Conservation (phyloP, 2,113 vertebrate genomes). For the Baryphthengus martii region DNA sequence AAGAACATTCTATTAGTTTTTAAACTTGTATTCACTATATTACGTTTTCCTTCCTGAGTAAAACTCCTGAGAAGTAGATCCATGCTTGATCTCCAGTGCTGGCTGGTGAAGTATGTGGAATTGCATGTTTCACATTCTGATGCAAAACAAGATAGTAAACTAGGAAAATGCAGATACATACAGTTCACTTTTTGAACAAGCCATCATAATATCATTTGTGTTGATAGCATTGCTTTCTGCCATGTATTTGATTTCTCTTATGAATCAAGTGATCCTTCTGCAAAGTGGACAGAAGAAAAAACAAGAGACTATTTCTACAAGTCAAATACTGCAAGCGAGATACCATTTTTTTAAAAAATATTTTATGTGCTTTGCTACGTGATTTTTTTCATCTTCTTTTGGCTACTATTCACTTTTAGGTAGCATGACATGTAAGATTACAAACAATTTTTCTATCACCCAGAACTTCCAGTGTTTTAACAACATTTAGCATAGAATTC, state of each 20-base stretch:
- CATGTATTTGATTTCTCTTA: neutral
- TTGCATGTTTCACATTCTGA: neutral
- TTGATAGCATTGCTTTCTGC: neutral
- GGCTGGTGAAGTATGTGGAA: neutral
- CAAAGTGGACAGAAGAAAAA: neutral
- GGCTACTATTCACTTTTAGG: neutral
- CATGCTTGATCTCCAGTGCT: neutral
- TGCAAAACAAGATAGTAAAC: neutral
- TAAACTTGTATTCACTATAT: neutral
- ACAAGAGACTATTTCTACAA: conserved; percentile 67
- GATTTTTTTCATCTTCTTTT: neutral
- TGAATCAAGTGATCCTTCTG: neutral
- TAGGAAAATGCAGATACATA: neutral
- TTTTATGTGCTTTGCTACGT: neutral
- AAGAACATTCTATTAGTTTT: neutral
- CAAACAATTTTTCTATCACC: neutral
- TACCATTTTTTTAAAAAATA: neutral
- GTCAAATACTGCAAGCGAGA: conserved; percentile 74
- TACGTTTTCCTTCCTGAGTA: neutral
- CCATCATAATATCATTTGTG: neutral
- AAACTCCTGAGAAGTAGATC: neutral
- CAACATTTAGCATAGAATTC: neutral
- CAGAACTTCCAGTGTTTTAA: neutral
- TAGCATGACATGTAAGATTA: neutral
- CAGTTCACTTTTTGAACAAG: neutral